Evolutionary conservation across 2,888 invertebrate species (phyloP).

Genomic region (Acanthosepion esculentum): DNA sequence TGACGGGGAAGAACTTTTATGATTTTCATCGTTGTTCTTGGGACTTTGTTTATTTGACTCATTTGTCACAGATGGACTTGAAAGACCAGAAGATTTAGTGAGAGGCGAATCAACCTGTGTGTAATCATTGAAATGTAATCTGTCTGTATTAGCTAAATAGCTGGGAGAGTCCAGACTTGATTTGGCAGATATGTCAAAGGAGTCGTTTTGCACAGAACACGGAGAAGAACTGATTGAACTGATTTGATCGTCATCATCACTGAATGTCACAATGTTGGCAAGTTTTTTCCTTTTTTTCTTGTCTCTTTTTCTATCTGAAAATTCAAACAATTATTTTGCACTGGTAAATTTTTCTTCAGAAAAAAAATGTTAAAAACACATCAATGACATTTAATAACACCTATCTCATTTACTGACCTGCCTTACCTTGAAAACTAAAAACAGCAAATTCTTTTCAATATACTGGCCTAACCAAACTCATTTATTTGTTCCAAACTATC

Average conservation of each 20-base stretch:
- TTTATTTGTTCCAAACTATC: too few species aligned
- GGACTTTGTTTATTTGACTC: not conserved
- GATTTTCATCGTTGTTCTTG: constrained; percentile 1
- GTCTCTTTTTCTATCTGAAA: constrained; percentile 70
- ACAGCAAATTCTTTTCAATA: too few species aligned
- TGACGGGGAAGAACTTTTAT: not conserved
- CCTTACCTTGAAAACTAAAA: too few species aligned
- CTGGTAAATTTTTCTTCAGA: too few species aligned
- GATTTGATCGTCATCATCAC: constrained; percentile 78
- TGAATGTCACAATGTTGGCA: constrained; percentile 83
- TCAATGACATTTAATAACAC: not conserved
- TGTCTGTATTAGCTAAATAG: constrained; percentile 4
- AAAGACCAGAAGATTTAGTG: not conserved
- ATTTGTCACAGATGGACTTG: not conserved
- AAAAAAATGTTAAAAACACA: not conserved
- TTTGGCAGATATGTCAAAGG: constrained; percentile 44
- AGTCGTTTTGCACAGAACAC: constrained; percentile 56
- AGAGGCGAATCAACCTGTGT: constrained; percentile 13
- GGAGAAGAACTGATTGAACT: constrained; percentile 54
- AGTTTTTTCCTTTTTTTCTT: constrained; percentile 79
- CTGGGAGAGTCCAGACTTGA: constrained; percentile 44
- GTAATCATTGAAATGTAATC: constrained; percentile 25
- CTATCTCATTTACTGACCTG: not conserved
- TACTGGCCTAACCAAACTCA: too few species aligned
- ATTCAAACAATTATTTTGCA: not conserved